Percentiles rank a stretch among this genome's conserved stretches.
Conservation (phyloP, 2,797 vertebrate genomes). For the Coccyzus lansbergi region DNA sequence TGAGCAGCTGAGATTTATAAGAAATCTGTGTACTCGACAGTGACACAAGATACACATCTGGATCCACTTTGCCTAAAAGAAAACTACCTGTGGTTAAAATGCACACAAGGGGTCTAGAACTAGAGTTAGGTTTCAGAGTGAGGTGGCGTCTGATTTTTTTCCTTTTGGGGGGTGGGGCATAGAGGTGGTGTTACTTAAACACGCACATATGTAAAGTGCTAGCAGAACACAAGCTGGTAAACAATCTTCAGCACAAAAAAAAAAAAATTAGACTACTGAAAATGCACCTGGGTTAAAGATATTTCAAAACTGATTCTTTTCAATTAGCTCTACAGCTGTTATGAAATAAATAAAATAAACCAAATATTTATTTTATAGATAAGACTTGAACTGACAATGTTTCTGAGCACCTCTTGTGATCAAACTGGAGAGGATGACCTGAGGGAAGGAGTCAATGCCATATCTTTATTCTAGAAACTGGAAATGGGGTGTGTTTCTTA, state of each 20-base stretch:
- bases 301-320: fast-evolving
- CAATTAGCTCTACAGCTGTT: background rate
- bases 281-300: background rate
- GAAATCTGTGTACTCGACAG: background rate
- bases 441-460: too few species aligned
- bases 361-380: fast-evolving
- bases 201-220: too few species aligned
- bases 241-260: background rate
- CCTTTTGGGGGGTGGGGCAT: too few species aligned
- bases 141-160: too few species aligned
- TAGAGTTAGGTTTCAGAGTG: background rate
- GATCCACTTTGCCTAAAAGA: background rate
- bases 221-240: background rate
- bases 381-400: too few species aligned
- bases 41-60: fast-evolving
- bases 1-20: background rate
- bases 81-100: background rate
- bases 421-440: too few species aligned
- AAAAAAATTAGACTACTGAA: background rate
- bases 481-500: constrained; percentile 76
- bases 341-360: background rate
- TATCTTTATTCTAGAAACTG: constrained; percentile 68
- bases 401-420: too few species aligned
- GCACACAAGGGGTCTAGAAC: background rate
- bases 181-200: too few species aligned